Base-by-base conservation (phyloP, 2,113 vertebrate genomes). In the Grantiella picta region DNA sequence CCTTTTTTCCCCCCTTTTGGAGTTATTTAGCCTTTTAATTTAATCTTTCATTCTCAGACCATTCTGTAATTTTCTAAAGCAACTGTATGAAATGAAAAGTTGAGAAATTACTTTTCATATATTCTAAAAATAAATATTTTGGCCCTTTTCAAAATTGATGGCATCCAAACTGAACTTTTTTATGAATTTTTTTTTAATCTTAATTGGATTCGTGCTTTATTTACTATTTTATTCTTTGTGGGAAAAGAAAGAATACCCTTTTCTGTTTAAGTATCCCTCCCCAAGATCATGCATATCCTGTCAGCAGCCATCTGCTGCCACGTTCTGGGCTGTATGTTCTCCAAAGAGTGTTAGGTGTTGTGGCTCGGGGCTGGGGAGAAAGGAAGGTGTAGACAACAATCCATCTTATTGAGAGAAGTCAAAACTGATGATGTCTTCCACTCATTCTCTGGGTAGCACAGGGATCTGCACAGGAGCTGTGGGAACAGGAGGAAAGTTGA, bases 201-300 rank as follows among this genome's bases (percentile, higher is more conserved):
- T 79, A 28, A 35, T 68, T 53, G 5, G n/a, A 79, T 60, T 75
- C 11, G 21, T 52, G 13, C 2, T 64, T 65, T 24, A n/a, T 53
- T 77, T 80, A 20, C 15, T 49, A 6, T 44, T 76, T 56, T 36
- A 53, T 53, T 66, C 4, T 63, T 50, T 56, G 12, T 15, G 7
- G 4, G 8, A 20, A 72, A 54, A 47, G 6, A 31, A 49, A 33
- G 68, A 68, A 36, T 3, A 7, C 2, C 8, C 8, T 45, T 11
- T 42, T 85, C 25, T 85, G 2, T 64, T 72, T 13, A 56, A 60
- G 19, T 29, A 38, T 6, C 5, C 8, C 27, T 49, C 33, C 40
- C 11, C 10, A 44, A 60, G 35, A 20, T 6, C 22, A 65, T 0
- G 0, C 4, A 27, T 15, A 31, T 21, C 19, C 21, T 60, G 22